phyloP scores from a whole-genome alignment of 2,797 vertebrate genomes.

The Trematomus bernacchii region DNA sequence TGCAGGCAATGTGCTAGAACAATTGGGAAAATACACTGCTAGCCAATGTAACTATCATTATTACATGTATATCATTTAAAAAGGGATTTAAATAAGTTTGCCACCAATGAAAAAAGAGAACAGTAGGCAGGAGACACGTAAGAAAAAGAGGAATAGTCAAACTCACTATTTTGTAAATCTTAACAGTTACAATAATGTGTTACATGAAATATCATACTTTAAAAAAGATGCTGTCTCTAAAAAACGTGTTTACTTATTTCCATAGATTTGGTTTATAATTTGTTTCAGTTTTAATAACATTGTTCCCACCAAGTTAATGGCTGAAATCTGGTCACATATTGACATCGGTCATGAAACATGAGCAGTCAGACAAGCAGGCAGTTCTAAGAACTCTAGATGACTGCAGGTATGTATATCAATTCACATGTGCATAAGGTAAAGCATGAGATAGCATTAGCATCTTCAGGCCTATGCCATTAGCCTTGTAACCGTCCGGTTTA shows the following conservation, averaged over 20 bases:
- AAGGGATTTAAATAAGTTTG: neutral
- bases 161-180: neutral
- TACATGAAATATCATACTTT: neutral
- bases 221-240: neutral
- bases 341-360: neutral
- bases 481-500: neutral
- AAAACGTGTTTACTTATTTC: too few relatives aligned
- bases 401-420: too few relatives aligned
- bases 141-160: too few relatives aligned
- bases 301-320: neutral
- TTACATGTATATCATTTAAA: neutral
- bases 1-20: too few relatives aligned
- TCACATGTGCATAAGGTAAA: too few relatives aligned
- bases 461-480: too few relatives aligned
- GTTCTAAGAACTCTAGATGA: too few relatives aligned
- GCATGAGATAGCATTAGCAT: neutral
- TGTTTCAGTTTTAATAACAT: too few relatives aligned
- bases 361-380: too few relatives aligned
- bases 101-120: neutral
- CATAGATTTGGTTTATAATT: too few relatives aligned
- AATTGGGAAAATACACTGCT: neutral
- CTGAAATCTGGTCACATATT: neutral
- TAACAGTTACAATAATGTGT: neutral
- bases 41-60: neutral
- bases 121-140: neutral